Evolutionary conservation across 2,888 invertebrate species (phyloP), one percentile per base, ranked within the genome.

Genomic region (Zonitis immaculata): DNA sequence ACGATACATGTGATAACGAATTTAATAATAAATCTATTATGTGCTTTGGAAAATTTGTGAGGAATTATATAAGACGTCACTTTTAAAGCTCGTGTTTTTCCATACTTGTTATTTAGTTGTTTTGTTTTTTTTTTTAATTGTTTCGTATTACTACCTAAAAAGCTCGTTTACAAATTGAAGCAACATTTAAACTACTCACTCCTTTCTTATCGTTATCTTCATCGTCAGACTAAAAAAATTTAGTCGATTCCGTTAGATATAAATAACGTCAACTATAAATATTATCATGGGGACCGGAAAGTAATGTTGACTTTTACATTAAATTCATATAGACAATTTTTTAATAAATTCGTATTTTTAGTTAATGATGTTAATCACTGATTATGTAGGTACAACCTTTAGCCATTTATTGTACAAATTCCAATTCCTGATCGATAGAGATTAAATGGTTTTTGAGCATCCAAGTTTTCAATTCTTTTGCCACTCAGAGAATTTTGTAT

Each of bases 141-240:
- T 11, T 20, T 9, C 3, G 9, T 14, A 32, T 16, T 16, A 2
- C 35, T 35, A 39, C 39, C 3, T 35, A 35, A 39, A n/a, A 39
- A 39, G 39, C 39, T 20, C 11, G 11, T 39, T 18, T 20, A 20
- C 6, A 11, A 20, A 20, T 28, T 52, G 52, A 46, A 26, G 44
- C 51, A 45, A 56, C 56, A 52, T 30, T 42, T 47, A 45, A 45
- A 35, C 49, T 56, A 56, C 56, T 56, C 56, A 56, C 56, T 47
- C 45, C 52, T 14, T 44, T 25, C 16, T 14, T 47, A 50, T 49
- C 39, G 3, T 20, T 26, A 30, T 55, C 51, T 56, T 56, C 56
- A 44, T 56, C 52, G 52, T 52, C 52, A 56, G 46, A 56, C 56
- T 56, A 52, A 49, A 55, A n/a, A 55, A 49, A 18, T 52, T 54